Conservation (phyloP, 2,888 invertebrate species). For the Drosophila macrospina region DNA sequence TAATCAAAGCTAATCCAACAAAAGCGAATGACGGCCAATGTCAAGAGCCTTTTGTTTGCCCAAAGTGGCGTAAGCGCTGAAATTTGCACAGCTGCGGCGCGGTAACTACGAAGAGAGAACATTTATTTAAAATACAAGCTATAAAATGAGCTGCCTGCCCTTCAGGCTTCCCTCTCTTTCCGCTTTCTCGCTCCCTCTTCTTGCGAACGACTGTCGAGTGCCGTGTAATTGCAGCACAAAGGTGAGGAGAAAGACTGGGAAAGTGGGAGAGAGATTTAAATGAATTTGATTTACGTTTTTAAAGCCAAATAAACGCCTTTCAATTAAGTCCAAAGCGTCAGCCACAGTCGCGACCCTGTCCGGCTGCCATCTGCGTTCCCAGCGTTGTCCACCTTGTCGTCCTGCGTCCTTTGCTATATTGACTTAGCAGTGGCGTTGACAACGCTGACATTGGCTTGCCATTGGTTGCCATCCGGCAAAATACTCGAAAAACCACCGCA, state of each 20-base stretch:
- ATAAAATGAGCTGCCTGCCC: conserved; percentile 69
- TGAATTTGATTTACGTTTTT: conserved; percentile 83
- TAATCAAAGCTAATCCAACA: conserved; percentile 83
- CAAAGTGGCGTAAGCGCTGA: conserved; percentile 75
- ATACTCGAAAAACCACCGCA: conserved; percentile 79
- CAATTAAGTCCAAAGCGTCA: conserved; percentile 76
- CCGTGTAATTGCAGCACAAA: conserved; percentile 77
- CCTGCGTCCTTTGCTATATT: conserved; percentile 47
- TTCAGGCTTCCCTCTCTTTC: background rate
- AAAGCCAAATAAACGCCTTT: conserved; percentile 83
- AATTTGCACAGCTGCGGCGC: conserved; percentile 71
- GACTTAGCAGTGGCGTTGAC: conserved; percentile 79
- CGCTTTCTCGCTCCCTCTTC: background rate
- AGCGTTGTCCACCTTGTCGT: background rate
- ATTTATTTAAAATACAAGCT: conserved; percentile 82
- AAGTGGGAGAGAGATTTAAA: conserved; percentile 66
- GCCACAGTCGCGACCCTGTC: conserved; percentile 54
- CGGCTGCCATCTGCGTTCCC: conserved; percentile 30
- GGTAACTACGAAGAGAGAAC: conserved; percentile 52
- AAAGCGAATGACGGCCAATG: conserved; percentile 76
- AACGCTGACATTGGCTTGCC: conserved; percentile 59
- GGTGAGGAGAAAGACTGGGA: conserved; percentile 33
- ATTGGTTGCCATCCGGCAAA: conserved; percentile 62
- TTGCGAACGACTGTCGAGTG: conserved; percentile 60
- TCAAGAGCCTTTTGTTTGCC: conserved; percentile 73